Conservation (phyloP, 2,113 vertebrate genomes). For the Willisornis vidua region DNA sequence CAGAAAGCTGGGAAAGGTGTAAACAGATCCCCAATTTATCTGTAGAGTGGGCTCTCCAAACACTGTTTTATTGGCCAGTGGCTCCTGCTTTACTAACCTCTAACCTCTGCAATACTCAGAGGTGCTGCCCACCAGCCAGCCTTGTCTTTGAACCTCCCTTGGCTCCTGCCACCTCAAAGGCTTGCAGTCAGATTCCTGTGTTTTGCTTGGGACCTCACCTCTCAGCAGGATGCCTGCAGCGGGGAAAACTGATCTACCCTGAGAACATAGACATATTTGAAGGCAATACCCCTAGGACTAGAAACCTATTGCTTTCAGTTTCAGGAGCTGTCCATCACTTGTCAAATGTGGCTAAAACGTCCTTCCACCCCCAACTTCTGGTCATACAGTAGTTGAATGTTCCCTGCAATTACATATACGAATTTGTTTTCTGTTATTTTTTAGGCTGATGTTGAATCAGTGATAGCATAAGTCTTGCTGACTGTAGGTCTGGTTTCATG, state of each 20-base stretch:
- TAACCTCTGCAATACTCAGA: constrained; percentile 75
- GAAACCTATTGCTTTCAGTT: constrained; percentile 81
- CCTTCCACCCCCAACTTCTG: not conserved
- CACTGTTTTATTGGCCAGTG: constrained; percentile 82
- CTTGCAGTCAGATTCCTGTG: constrained; percentile 71
- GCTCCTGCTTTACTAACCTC: constrained; percentile 89
- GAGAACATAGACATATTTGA: constrained; percentile 80
- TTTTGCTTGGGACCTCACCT: constrained; percentile 79
- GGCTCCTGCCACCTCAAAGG: constrained; percentile 81
- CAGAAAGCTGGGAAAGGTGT: constrained; percentile 70
- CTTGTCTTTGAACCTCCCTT: constrained; percentile 84
- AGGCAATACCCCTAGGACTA: constrained; percentile 75
- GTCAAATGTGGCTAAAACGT: constrained; percentile 64
- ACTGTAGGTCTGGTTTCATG: not conserved
- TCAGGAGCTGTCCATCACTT: constrained; percentile 81
- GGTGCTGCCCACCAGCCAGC: constrained; percentile 74
- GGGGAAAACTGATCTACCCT: constrained; percentile 77
- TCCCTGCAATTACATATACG: not conserved
- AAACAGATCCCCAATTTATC: constrained; percentile 76
- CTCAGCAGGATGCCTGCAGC: constrained; percentile 74
- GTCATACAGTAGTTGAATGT: not conserved
- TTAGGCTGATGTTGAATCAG: not conserved
- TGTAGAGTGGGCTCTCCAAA: constrained; percentile 74
- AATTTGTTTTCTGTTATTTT: not conserved
- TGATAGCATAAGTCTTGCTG: not conserved